Conservation (phyloP, 2,113 vertebrate genomes). For the Salvelinus alpinus region DNA sequence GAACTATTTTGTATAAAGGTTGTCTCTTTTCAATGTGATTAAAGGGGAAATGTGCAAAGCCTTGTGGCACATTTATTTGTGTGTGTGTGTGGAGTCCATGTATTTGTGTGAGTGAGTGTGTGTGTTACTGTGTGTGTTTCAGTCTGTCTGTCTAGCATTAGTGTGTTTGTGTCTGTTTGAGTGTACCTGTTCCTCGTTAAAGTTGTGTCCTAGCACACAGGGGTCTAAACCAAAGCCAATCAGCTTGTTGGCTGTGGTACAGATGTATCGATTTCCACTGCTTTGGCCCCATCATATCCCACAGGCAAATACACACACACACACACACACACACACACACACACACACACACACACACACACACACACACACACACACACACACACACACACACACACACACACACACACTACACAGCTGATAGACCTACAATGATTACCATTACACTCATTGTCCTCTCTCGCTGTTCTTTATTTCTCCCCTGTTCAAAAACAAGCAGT, state of each 20-base stretch:
- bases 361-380: not conserved
- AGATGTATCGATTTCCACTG: constrained; percentile 18
- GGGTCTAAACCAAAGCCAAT: constrained; percentile 16
- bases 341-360: no score
- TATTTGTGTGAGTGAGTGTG: not conserved
- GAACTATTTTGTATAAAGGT: constrained; percentile 51
- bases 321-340: constrained; percentile 5
- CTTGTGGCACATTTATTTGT: not conserved
- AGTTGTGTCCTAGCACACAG: constrained; percentile 4
- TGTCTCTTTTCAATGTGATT: constrained; percentile 51
- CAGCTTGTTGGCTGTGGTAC: not conserved
- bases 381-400: no score
- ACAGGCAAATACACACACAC: constrained; percentile 3
- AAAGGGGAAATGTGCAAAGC: constrained; percentile 45
- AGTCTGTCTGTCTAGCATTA: not conserved
- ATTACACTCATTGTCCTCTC: constrained; percentile 10
- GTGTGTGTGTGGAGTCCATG: not conserved
- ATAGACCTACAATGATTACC: constrained; percentile 9
- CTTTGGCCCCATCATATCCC: constrained; percentile 2
- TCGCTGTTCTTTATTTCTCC: not conserved
- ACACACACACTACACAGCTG: constrained; percentile 13
- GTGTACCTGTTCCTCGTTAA: not conserved
- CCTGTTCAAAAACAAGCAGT: not conserved
- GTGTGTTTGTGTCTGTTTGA: no score
- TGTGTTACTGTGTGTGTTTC: not conserved